Conservation (phyloP, 2,113 vertebrate species). For the Pogona vitticeps region DNA sequence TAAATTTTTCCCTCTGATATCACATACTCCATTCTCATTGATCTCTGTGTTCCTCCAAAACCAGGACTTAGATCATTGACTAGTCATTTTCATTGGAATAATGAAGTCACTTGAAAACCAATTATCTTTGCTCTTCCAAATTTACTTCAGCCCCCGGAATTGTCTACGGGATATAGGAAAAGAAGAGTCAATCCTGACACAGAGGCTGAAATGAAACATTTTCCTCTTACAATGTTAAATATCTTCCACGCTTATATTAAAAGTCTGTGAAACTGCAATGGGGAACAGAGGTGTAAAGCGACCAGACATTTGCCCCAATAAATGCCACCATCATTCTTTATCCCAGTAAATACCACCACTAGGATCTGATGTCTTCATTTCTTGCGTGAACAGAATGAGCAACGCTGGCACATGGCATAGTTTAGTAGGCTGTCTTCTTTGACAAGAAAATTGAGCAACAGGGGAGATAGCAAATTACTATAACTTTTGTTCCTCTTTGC, state of each 20-base stretch:
- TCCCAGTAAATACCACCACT: neutral
- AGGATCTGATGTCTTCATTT: neutral
- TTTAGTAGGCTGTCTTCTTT: neutral
- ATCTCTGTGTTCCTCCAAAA: neutral
- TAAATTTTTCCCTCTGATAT: conserved; percentile 5
- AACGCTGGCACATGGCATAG: neutral
- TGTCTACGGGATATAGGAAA: conserved; percentile 32
- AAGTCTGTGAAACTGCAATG: neutral
- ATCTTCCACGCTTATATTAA: neutral
- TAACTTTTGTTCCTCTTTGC: neutral
- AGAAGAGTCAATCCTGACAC: conserved; percentile 32
- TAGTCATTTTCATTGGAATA: conserved; percentile 59
- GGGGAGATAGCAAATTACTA: neutral
- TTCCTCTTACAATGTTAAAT: neutral
- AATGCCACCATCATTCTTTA: neutral
- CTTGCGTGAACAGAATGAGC: neutral
- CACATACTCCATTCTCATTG: neutral
- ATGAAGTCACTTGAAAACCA: conserved; percentile 56
- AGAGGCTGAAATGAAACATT: neutral
- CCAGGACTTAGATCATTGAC: neutral
- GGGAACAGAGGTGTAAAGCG: neutral
- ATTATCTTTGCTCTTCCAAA: conserved; percentile 50
- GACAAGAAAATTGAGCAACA: too few relatives aligned
- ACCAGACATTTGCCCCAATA: too few relatives aligned
- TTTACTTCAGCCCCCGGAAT: conserved; percentile 55